Evolutionary conservation across 2,113 vertebrate genomes (phyloP).

Genomic region (Nymphicus hollandicus): DNA sequence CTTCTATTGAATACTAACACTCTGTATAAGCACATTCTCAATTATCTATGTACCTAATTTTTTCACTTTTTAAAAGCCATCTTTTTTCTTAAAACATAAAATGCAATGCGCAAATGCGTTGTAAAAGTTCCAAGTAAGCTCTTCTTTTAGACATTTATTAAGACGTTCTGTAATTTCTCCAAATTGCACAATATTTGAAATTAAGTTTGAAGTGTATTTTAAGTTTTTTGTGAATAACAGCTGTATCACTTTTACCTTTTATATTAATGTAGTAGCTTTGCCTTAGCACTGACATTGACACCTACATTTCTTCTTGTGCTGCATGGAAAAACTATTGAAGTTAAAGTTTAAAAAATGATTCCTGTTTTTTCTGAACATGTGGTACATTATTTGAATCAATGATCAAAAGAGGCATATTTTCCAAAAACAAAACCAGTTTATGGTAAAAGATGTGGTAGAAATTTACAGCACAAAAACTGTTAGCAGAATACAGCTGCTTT

Average conservation of each 20-base stretch:
- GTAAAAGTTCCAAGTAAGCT: background rate
- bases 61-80: background rate
- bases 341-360: slow-evolving; percentile 20
- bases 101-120: background rate
- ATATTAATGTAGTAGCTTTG: background rate
- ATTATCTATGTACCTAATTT: background rate
- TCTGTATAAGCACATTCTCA: background rate
- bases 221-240: background rate
- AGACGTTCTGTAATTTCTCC: background rate
- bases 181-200: background rate
- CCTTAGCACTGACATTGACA: background rate
- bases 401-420: background rate
- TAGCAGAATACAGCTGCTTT: background rate
- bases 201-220: background rate
- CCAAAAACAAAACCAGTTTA: background rate
- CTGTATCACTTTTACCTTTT: background rate
- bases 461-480: slow-evolving; percentile 18
- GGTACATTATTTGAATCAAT: background rate
- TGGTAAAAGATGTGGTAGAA: slow-evolving; percentile 5
- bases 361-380: background rate
- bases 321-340: background rate
- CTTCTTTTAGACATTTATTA: background rate
- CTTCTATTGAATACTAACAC: background rate
- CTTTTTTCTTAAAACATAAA: background rate
- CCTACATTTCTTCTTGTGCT: background rate